Percentiles rank a stretch among this genome's conserved stretches.
Evolutionary conservation across 2,113 vertebrate species (phyloP).

Genomic region (Etheostoma spectabile): DNA sequence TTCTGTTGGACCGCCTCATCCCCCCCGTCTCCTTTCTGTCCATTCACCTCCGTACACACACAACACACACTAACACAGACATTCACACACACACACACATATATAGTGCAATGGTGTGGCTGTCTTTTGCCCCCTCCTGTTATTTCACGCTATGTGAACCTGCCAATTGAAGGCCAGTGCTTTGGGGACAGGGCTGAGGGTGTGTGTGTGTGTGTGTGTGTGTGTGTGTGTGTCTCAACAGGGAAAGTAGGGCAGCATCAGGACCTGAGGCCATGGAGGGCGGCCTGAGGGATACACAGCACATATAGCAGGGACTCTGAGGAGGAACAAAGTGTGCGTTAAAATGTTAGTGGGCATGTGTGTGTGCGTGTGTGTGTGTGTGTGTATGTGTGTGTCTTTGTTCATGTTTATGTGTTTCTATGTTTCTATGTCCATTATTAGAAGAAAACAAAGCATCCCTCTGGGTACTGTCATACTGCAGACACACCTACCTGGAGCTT

Average conservation of each 20-base stretch:
- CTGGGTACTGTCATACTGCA: background rate
- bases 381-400: no score
- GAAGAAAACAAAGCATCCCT: background rate
- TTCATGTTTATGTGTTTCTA: background rate
- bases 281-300: constrained; percentile 44
- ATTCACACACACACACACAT: constrained; percentile 17
- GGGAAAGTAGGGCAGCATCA: constrained; percentile 71
- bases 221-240: constrained; percentile 17
- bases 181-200: constrained; percentile 33
- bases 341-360: background rate
- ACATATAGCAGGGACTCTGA: constrained; percentile 46
- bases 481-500: background rate
- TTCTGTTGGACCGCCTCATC: constrained; percentile 17
- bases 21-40: constrained; percentile 13
- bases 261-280: constrained; percentile 50
- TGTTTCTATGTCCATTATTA: background rate
- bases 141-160: constrained; percentile 76
- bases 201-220: constrained; percentile 21
- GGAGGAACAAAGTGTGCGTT: constrained; percentile 25
- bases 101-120: constrained; percentile 10
- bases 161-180: constrained; percentile 69
- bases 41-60: constrained; percentile 6
- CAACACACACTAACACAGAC: constrained; percentile 31
- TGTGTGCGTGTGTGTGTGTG: background rate
- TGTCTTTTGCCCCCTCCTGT: constrained; percentile 52